Base-by-base conservation (phyloP, 2,113 vertebrate species). In the Rhizomys pruinosus region DNA sequence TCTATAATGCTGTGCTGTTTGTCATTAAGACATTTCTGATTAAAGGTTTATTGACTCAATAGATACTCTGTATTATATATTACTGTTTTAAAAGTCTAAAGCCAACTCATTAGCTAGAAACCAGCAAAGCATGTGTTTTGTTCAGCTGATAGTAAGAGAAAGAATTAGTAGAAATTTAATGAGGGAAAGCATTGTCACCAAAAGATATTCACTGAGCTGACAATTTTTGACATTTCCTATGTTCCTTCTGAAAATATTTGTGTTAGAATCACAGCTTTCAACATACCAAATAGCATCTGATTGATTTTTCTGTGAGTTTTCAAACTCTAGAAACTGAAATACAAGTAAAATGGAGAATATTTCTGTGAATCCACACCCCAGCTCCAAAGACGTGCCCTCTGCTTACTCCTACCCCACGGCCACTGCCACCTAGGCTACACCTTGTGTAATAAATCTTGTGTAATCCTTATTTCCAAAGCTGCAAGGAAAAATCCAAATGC, bases 241-340 rank as follows among this genome's bases (percentile, higher is more conserved):
- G 84, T 96, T 96, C 93, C 74, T 95, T 94, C 47, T 90, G 73
- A 93, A 97, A 97, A 97, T 95, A 94, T 90, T 93, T 96, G 71
- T 82, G 61, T 93, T 95, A 82, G 87, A 95, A 78, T 94, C 89
- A 92, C 87, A 88, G 68, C 90, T 96, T 95, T 95, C 89, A 91
- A 72, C 77, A 61, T 76, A 89, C 68, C 68, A 68, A 95, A 94
- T 68, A 84, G 19, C 93, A 81, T 84, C 77, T 84, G 59, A 95
- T 94, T 86, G 79, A 94, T 95, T 91, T 94, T 77, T 23, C 0
- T 69, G 57, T 73, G 80, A 81, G 52, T 87, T 91, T 89, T 59
- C 80, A 85, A 85, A 82, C 34, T 74, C 63, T 79, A 20, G 42
- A 89, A 87, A 93, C 47, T 32, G 32, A 91, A 88, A 20, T 71